Conservation (phyloP, 2,888 invertebrate genomes). For the Hemistola chrysoprasaria region DNA sequence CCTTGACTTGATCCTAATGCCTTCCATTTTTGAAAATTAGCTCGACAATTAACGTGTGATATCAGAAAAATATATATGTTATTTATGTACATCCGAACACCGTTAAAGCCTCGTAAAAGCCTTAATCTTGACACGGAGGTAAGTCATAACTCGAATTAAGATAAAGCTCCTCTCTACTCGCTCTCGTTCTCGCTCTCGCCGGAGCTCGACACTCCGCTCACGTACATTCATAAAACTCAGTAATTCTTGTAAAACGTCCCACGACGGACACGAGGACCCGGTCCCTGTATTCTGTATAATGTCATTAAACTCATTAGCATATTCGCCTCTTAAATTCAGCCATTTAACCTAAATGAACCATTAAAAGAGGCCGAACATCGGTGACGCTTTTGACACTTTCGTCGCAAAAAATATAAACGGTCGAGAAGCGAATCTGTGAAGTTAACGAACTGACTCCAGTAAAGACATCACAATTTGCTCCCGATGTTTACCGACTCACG, state of each 20-base stretch:
- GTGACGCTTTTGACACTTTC: slow-evolving; percentile 16
- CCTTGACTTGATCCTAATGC: too few species aligned
- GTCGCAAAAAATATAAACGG: slow-evolving; percentile 14
- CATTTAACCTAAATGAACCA: slow-evolving; percentile 10
- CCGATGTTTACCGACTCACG: slow-evolving; percentile 23
- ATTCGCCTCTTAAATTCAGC: slow-evolving; percentile 1
- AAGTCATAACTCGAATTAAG: slow-evolving; percentile 5
- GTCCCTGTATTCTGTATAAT: not conserved
- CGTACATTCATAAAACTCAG: slow-evolving; percentile 9
- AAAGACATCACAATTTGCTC: slow-evolving; percentile 26
- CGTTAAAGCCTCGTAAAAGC: too few species aligned
- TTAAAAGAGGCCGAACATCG: slow-evolving; percentile 2
- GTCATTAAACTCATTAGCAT: slow-evolving; percentile 2
- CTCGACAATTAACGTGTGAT: too few species aligned
- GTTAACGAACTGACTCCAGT: slow-evolving; percentile 30
- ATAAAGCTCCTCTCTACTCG: slow-evolving; percentile 6
- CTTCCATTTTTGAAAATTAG: too few species aligned
- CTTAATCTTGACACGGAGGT: not conserved
- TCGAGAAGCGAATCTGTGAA: slow-evolving; percentile 11
- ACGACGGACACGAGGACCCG: too few species aligned
- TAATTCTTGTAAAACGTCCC: too few species aligned
- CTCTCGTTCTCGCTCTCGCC: too few species aligned
- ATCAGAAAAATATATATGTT: too few species aligned
- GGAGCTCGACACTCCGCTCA: slow-evolving; percentile 9
- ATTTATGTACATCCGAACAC: too few species aligned